Conservation (phyloP, 2,888 invertebrate species). For the Trissoscelio sp. region DNA sequence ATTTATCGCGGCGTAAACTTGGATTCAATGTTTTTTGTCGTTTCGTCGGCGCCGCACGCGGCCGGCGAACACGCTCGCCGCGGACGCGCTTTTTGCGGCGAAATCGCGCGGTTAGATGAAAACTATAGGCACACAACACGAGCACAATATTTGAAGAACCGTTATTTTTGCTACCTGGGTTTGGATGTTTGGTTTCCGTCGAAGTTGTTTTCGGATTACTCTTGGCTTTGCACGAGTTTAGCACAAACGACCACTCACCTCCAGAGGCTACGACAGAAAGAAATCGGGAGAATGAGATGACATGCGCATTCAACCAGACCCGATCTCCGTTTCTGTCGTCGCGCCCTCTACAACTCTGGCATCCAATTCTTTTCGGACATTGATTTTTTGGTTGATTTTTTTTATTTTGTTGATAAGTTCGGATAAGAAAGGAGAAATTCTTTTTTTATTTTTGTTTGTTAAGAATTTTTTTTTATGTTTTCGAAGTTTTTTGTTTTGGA, state of each 20-base stretch:
- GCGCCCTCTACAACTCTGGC: slow-evolving; percentile 61
- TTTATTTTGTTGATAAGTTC: no score
- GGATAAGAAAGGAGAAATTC: no score
- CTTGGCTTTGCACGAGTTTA: slow-evolving; percentile 69
- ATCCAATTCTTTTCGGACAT: no score
- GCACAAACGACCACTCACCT: slow-evolving; percentile 82
- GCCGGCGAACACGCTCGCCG: slow-evolving; percentile 44
- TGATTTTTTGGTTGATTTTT: neutral
- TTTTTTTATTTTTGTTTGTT: no score
- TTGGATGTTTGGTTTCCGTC: slow-evolving; percentile 73
- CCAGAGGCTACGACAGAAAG: slow-evolving; percentile 83
- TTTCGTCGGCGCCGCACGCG: slow-evolving; percentile 20
- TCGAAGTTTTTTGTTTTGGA: neutral
- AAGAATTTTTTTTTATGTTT: neutral
- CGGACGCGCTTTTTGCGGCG: slow-evolving; percentile 11
- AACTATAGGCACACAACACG: slow-evolving; percentile 77
- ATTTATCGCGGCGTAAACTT: no score
- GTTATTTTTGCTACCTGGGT: slow-evolving; percentile 76
- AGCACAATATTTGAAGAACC: slow-evolving; percentile 63
- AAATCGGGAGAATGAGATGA: slow-evolving; percentile 80
- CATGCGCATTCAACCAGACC: slow-evolving; percentile 80
- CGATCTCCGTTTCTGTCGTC: slow-evolving; percentile 74
- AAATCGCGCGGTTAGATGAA: slow-evolving; percentile 26
- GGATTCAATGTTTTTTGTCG: no score
- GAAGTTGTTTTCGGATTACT: slow-evolving; percentile 77